Evolutionary conservation across 2,888 invertebrate genomes (phyloP).

Genomic region (Deilephila elpenor): DNA sequence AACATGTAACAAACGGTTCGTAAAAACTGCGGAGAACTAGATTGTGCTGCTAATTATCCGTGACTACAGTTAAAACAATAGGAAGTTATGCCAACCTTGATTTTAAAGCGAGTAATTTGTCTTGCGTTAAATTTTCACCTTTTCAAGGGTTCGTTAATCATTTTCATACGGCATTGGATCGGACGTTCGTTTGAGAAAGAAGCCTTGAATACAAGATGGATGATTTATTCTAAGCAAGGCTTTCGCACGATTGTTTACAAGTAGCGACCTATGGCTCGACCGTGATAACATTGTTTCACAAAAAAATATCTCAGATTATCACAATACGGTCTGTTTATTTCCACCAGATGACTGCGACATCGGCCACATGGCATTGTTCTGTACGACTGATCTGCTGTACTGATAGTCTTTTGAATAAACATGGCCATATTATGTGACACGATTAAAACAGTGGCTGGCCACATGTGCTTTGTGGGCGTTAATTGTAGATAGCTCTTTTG

Average conservation of each 20-base stretch:
- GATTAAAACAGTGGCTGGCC: constrained; percentile 26
- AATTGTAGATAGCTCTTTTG: constrained; percentile 26
- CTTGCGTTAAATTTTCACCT: constrained; percentile 44
- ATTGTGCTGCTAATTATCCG: constrained; percentile 7
- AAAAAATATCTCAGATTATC: constrained; percentile 40
- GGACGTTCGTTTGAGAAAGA: constrained; percentile 54
- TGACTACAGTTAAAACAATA: constrained; percentile 22
- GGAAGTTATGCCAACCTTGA: constrained; percentile 38
- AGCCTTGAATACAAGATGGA: constrained; percentile 59
- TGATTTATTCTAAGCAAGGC: constrained; percentile 48
- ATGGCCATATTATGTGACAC: constrained; percentile 27
- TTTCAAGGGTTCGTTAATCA: constrained; percentile 50
- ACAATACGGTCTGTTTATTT: constrained; percentile 46
- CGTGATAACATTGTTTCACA: constrained; percentile 59
- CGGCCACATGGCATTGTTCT: constrained; percentile 43
- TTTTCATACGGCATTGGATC: constrained; percentile 61
- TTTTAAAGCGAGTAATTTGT: constrained; percentile 45
- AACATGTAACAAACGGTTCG: no score
- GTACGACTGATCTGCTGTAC: constrained; percentile 29
- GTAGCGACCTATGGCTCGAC: constrained; percentile 42
- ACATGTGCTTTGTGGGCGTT: constrained; percentile 34
- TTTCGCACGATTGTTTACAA: constrained; percentile 50
- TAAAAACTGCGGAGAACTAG: background rate
- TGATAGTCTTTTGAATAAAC: constrained; percentile 28
- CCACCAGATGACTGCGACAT: constrained; percentile 38